phyloP scores from a whole-genome alignment of 2,888 invertebrate species.

The Drosophila neonasuta region DNA sequence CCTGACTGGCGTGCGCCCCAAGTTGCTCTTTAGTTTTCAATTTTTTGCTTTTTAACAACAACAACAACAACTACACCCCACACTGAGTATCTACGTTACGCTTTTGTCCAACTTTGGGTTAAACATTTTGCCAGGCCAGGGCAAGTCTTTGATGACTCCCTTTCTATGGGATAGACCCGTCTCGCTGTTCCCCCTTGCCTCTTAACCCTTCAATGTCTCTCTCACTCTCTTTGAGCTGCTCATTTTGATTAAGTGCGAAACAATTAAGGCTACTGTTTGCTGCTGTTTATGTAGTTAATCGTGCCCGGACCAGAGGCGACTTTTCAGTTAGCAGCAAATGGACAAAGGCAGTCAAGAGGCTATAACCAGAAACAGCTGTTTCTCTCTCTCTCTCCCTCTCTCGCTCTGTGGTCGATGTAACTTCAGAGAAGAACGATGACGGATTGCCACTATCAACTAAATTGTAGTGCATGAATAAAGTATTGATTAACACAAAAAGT shows the following conservation, averaged over 20 bases:
- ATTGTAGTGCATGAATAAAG: not conserved
- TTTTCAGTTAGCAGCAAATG: conserved; percentile 20
- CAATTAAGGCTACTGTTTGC: conserved; percentile 73
- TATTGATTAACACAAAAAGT: too few relatives aligned
- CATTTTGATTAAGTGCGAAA: conserved; percentile 78
- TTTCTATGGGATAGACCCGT: conserved; percentile 37
- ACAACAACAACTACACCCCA: conserved; percentile 27
- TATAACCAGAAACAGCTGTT: conserved; percentile 45
- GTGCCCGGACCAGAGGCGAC: conserved; percentile 38
- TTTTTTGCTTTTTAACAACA: conserved; percentile 70
- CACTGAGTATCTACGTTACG: conserved; percentile 56
- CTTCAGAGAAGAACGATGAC: conserved; percentile 22
- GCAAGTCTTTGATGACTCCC: conserved; percentile 60
- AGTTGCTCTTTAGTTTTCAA: conserved; percentile 78
- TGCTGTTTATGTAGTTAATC: conserved; percentile 74
- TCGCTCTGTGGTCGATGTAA: conserved; percentile 32
- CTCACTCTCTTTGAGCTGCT: conserved; percentile 52
- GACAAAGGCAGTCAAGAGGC: not conserved
- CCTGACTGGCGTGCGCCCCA: conserved; percentile 74
- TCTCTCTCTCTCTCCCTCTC: not conserved
- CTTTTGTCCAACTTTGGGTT: conserved; percentile 73
- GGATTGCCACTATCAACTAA: conserved; percentile 19
- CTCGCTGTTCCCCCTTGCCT: conserved; percentile 10
- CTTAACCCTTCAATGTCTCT: not conserved
- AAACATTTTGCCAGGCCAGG: conserved; percentile 44